Conservation (phyloP, 37 sponge, comb jelly and placozoan species). For the Spongia lamella region DNA sequence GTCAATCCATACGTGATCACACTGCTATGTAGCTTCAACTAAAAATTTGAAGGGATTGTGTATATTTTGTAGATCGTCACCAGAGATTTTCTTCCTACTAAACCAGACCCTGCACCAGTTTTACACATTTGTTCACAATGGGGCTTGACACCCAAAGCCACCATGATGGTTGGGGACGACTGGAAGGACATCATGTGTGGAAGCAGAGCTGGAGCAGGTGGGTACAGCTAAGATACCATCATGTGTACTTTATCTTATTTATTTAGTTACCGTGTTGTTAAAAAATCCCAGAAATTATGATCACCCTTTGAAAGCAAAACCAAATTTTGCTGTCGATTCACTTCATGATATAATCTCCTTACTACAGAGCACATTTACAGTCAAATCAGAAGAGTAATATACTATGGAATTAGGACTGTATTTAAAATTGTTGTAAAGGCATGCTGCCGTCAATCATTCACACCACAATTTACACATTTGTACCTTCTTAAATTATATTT, state of each 20-base stretch:
- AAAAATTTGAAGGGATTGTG: neutral
- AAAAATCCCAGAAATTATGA: conserved; percentile 21
- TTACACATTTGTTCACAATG: conserved; percentile 59
- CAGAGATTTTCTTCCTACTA: conserved; percentile 71
- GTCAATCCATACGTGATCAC: neutral
- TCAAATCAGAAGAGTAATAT: neutral
- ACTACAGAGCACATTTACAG: conserved; percentile 14
- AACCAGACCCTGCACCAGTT: conserved; percentile 72
- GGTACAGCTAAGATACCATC: no score
- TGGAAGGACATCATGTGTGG: conserved; percentile 53
- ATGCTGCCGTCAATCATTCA: no score
- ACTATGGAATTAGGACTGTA: no score
- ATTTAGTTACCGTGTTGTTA: conserved; percentile 35
- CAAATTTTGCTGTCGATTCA: conserved; percentile 22
- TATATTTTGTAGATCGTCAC: conserved; percentile 43
- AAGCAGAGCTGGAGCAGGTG: conserved; percentile 43
- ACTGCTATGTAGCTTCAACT: neutral
- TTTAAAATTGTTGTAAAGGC: no score
- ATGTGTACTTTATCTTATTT: no score
- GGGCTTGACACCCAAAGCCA: conserved; percentile 25
- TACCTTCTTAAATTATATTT: no score
- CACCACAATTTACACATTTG: no score
- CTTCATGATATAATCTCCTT: conserved; percentile 30
- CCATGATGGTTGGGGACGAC: conserved; percentile 69
- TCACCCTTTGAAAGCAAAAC: conserved; percentile 13